Conservation (phyloP, 1,140 invertebrate genomes). For the Eubasilissa regina region DNA sequence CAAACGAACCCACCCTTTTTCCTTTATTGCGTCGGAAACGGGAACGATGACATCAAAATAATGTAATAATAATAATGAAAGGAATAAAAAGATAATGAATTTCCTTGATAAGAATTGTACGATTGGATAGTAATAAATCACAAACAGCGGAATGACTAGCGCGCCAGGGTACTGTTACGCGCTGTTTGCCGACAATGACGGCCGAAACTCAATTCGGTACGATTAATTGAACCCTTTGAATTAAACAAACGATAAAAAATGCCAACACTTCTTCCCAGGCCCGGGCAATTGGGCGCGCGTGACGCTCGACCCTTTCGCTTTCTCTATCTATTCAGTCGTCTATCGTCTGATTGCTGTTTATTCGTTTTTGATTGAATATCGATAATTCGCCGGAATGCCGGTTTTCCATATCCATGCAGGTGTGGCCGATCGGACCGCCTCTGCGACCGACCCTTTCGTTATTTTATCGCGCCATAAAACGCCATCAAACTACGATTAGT, state of each 20-base stretch:
- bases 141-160: too few species aligned
- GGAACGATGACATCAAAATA: too few species aligned
- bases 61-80: too few species aligned
- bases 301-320: conserved; percentile 30
- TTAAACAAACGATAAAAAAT: conserved; percentile 35
- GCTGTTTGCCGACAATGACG: conserved; percentile 37
- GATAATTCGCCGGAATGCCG: conserved; percentile 23
- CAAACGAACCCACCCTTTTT: too few species aligned
- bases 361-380: conserved; percentile 46
- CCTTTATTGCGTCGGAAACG: too few species aligned
- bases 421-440: conserved; percentile 40
- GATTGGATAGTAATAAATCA: too few species aligned
- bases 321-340: not conserved
- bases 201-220: conserved; percentile 52
- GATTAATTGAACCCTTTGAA: conserved; percentile 57
- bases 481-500: too few species aligned
- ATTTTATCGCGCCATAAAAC: too few species aligned
- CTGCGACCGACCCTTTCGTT: too few species aligned
- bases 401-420: conserved; percentile 42
- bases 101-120: too few species aligned
- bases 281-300: conserved; percentile 29
- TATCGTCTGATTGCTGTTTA: conserved; percentile 40
- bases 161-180: conserved; percentile 10
- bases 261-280: conserved; percentile 39
- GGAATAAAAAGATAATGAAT: too few species aligned